Evolutionary conservation across 2,888 invertebrate species (phyloP).

Genomic region (Caenorhabditis imperialis): DNA sequence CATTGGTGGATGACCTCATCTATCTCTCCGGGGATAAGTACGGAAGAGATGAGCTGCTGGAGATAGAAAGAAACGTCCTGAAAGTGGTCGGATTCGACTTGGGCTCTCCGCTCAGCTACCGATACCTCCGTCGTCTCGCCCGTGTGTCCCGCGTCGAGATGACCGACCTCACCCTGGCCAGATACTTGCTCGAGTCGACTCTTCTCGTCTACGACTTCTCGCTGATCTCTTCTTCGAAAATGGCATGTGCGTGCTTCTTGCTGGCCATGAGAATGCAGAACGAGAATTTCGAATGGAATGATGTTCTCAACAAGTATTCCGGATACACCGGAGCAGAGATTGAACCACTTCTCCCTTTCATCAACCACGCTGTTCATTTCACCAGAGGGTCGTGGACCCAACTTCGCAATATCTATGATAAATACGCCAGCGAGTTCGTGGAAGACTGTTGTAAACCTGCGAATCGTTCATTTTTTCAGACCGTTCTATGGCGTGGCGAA

Average conservation of each 20-base stretch:
- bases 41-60: conserved; percentile 86
- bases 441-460: no score
- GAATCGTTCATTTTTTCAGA: conserved; percentile 39
- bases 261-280: conserved; percentile 88
- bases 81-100: conserved; percentile 90
- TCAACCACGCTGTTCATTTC: conserved; percentile 71
- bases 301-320: conserved; percentile 70
- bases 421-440: conserved; percentile 72
- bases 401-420: conserved; percentile 61
- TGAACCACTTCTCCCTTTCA: conserved; percentile 62
- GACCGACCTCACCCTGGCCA: conserved; percentile 92
- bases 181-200: conserved; percentile 93
- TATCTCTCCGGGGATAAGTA: conserved; percentile 98
- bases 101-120: conserved; percentile 95
- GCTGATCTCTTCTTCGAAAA: conserved; percentile 85
- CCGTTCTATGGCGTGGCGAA: conserved; percentile 38
- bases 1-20: conserved; percentile 92
- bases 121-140: conserved; percentile 94
- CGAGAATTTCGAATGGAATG: conserved; percentile 56
- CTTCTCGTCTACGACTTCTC: conserved; percentile 91
- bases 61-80: conserved; percentile 89
- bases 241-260: conserved; percentile 90
- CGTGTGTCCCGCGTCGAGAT: conserved; percentile 83
- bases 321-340: conserved; percentile 66
- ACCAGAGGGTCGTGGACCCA: conserved; percentile 36